Evolutionary conservation across 1,140 invertebrate genomes (phyloP).

Genomic region (Drosophila ananassae): DNA sequence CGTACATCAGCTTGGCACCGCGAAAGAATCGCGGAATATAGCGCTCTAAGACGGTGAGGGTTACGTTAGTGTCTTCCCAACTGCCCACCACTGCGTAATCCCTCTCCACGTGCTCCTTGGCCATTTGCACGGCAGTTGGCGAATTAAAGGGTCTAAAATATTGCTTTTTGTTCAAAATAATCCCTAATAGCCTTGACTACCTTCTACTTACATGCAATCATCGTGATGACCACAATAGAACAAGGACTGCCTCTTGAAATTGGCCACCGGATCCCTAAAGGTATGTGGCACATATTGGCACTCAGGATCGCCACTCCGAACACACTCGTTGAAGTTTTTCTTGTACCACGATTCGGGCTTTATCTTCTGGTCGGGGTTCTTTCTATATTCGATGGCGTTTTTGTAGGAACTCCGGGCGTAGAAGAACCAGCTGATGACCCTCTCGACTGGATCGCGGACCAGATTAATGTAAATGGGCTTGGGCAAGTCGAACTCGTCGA

Average conservation of each 20-base stretch:
- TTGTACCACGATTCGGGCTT: conserved; percentile 93
- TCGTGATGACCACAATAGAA: conserved; percentile 95
- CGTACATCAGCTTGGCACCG: conserved; percentile 86
- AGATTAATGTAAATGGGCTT: conserved; percentile 95
- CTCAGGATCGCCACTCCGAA: conserved; percentile 92
- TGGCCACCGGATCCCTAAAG: conserved; percentile 90
- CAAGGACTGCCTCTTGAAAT: conserved; percentile 91
- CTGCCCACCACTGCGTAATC: conserved; percentile 95
- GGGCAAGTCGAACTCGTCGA: conserved; percentile 89
- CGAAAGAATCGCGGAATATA: conserved; percentile 93
- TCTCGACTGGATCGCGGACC: conserved; percentile 94
- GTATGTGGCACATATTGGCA: conserved; percentile 92
- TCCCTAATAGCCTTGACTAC: not conserved
- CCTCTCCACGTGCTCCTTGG: conserved; percentile 92
- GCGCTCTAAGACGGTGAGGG: conserved; percentile 92
- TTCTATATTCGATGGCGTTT: conserved; percentile 93
- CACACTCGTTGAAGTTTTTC: conserved; percentile 95
- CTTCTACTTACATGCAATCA: conserved; percentile 90
- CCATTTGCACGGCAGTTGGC: conserved; percentile 91
- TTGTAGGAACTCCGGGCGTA: conserved; percentile 92
- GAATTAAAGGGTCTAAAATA: conserved; percentile 92
- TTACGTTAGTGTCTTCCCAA: conserved; percentile 93
- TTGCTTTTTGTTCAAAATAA: conserved; percentile 11
- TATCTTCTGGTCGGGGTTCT: conserved; percentile 91
- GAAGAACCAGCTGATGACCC: conserved; percentile 96